These are phyloP conservation scores for Oncorhynchus tshawytscha DNA, from an alignment of 2,113 vertebrate genomes.

Conservation along the genomic window DNA sequence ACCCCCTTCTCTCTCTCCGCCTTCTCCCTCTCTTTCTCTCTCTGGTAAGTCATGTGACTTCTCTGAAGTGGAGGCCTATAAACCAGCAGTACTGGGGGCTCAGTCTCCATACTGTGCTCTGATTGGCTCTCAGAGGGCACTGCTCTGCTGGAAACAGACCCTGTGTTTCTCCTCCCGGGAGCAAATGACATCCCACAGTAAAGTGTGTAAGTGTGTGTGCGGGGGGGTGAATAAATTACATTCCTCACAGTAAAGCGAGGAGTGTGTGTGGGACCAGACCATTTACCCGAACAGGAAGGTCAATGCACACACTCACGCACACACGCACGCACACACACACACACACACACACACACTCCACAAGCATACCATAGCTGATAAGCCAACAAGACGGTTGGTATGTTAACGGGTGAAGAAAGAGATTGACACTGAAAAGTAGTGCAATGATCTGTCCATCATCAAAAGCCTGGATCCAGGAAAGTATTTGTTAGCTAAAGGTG, in stretches of 20 bases:
- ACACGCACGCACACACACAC: neutral
- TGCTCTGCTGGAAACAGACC: conserved; percentile 36
- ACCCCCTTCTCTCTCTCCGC: too few relatives aligned
- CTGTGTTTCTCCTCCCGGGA: conserved; percentile 50
- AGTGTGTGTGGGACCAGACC: neutral
- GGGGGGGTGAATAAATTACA: neutral
- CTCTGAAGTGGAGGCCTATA: conserved; percentile 78
- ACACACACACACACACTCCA: neutral
- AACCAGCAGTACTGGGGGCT: conserved; percentile 72
- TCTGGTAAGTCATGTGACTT: conserved; percentile 81
- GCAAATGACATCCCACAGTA: conserved; percentile 39
- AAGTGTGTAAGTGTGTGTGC: neutral
- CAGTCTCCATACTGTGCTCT: conserved; percentile 44
- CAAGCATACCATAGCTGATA: neutral
- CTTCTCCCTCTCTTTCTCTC: conserved; percentile 8
- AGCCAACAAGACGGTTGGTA: neutral
- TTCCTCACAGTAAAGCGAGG: neutral
- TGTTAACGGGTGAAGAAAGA: too few relatives aligned
- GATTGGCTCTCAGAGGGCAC: conserved; percentile 53
- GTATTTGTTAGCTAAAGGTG: too few relatives aligned
- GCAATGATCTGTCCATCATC: too few relatives aligned
- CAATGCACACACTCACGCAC: neutral
- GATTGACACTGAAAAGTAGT: too few relatives aligned
- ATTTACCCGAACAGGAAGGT: neutral
- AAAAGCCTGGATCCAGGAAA: too few relatives aligned